A percentile compares a stretch with the other conserved stretches of the same genome.
phyloP scores from a whole-genome alignment of 2,113 vertebrate genomes.

The Neogale vison region DNA sequence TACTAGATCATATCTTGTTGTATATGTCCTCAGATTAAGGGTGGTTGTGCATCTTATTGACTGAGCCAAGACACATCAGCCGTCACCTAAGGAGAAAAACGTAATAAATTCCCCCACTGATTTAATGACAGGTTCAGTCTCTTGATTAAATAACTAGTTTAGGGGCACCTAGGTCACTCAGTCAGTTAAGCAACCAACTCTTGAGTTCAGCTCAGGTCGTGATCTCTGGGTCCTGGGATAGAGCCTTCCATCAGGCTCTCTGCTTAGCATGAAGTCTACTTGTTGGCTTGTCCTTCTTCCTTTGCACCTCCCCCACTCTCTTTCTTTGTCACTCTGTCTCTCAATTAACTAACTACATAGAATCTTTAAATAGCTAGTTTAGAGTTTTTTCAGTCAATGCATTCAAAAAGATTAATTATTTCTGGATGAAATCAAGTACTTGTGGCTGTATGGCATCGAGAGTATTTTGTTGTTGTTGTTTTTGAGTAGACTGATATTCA shows the following conservation, averaged over 20 bases:
- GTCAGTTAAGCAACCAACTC: neutral
- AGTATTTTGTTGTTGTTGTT: neutral
- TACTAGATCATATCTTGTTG: constrained; percentile 20
- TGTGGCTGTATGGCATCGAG: neutral
- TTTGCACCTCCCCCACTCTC: neutral
- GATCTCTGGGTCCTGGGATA: neutral
- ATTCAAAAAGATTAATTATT: constrained; percentile 20
- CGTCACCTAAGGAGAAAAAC: neutral
- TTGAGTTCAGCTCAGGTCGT: no score
- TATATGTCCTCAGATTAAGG: constrained; percentile 43
- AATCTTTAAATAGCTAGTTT: constrained; percentile 21
- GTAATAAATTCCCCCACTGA: neutral
- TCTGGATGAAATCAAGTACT: neutral
- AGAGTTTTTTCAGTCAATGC: constrained; percentile 3
- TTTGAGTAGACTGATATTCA: neutral
- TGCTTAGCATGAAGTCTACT: neutral
- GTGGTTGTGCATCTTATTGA: constrained; percentile 49
- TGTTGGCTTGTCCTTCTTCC: neutral
- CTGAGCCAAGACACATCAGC: neutral
- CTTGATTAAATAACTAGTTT: constrained; percentile 26
- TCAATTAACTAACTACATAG: neutral
- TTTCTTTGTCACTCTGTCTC: neutral
- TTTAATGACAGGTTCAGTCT: constrained; percentile 33
- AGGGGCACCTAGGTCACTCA: neutral
- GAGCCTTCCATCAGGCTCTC: neutral